Base-by-base conservation (phyloP, 2,797 vertebrate species). In the Bryconaethiops microstoma region DNA sequence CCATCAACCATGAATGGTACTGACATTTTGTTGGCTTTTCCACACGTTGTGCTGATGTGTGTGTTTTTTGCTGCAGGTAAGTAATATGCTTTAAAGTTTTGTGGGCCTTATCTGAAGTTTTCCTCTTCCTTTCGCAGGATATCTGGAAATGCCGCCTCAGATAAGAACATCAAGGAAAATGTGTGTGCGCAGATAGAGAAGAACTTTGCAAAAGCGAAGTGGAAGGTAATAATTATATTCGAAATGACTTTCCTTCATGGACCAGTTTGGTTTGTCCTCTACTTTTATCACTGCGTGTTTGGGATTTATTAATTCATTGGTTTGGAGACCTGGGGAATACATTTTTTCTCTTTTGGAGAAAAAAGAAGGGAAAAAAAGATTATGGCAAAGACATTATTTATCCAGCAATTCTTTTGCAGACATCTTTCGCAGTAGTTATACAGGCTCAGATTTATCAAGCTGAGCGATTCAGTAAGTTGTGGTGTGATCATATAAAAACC, bases 141-240 rank as follows among this genome's bases (percentile, higher is more conserved):
- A 94, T 99, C 98, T 77, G 98, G 98, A 88, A 99, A 99, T 50
- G 97, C 97, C 0, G 98, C 98, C 74, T 99, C 98, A 0, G 96
- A 99, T 90, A 99, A 99, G 91, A 99, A 99, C 90, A 99, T 99
- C 87, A 99, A 99, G 91, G 98, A 99, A 63, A 97, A 96, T 0
- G 98, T 99, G 76, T 99, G 98, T 78, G 97, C 97, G 84, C 98
- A 99, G 87, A 99, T 99, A 72, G 97, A 99, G 90, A 99, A 99
- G 93, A 99, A 99, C 89, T 99, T 99, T 45, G 97, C 96, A 78
- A 97, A 97, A 92, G 97, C 97, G 85, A 99, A 99, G 88, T 99
- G 98, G 98, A 99, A 99, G 97, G 98, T 99, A 81, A 89, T 86
- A 0, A 75, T 63, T 69, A 42, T 7, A 19, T 25, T 29, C 5